Evolutionary conservation across 2,888 invertebrate species (phyloP).

Genomic region (Pocota personata): DNA sequence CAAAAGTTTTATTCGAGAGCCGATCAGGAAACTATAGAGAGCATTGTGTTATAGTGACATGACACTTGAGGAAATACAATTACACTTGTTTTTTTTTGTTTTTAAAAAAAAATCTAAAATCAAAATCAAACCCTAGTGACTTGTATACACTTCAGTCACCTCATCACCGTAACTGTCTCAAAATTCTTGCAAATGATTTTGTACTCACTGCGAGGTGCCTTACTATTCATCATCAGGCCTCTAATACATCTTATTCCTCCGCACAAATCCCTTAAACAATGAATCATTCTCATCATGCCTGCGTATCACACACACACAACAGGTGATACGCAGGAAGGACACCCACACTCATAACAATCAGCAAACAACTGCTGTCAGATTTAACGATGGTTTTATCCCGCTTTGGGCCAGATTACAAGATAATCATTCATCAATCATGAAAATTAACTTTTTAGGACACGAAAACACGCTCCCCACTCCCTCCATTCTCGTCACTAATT

Average conservation of each 20-base stretch:
- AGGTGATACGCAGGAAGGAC: slow-evolving; percentile 7
- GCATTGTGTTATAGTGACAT: too few species aligned
- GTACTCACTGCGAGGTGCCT: background rate
- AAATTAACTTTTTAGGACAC: slow-evolving; percentile 44
- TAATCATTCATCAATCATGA: slow-evolving; percentile 57
- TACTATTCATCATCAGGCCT: background rate
- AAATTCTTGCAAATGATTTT: background rate
- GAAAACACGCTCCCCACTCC: background rate
- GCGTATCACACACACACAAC: background rate
- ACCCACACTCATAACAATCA: background rate
- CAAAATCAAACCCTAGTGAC: background rate
- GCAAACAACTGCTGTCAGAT: slow-evolving; percentile 22
- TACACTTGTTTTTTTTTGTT: too few species aligned
- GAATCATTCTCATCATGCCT: background rate
- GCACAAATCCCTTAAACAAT: slow-evolving; percentile 1
- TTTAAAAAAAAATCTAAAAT: background rate
- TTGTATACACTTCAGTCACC: background rate
- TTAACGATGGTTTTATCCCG: slow-evolving; percentile 26
- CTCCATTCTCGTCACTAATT: slow-evolving; percentile 18
- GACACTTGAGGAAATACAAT: too few species aligned
- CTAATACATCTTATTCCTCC: background rate
- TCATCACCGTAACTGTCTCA: background rate
- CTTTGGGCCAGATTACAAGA: slow-evolving; percentile 31
- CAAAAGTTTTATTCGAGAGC: too few species aligned
- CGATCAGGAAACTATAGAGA: too few species aligned